A percentile compares a stretch with the other conserved stretches of the same genome.
Evolutionary conservation across 2,113 vertebrate genomes (phyloP).

Genomic region (Mola mola): DNA sequence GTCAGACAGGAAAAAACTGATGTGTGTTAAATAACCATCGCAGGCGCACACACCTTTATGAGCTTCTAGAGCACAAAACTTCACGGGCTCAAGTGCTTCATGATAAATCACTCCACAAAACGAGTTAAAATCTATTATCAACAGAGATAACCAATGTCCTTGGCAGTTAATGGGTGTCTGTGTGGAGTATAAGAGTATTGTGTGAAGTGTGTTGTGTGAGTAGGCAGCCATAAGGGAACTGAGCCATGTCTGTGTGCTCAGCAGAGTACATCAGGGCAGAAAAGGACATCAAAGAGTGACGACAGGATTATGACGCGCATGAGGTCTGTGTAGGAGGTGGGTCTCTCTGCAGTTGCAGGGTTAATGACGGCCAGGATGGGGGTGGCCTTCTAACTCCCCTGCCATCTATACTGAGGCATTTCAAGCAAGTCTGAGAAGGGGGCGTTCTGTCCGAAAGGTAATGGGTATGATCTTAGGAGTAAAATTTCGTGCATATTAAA

Average conservation of each 20-base stretch:
- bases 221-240: slow-evolving; percentile 53
- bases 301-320: slow-evolving; percentile 54
- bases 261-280: slow-evolving; percentile 56
- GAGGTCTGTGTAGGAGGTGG: slow-evolving; percentile 28
- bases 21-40: slow-evolving; percentile 26
- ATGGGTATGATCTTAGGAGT: slow-evolving; percentile 78
- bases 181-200: slow-evolving; percentile 26
- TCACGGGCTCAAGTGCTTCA: slow-evolving; percentile 27
- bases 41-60: slow-evolving; percentile 13
- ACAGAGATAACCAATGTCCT: slow-evolving; percentile 47
- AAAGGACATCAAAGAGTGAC: slow-evolving; percentile 57
- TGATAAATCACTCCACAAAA: slow-evolving; percentile 47
- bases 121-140: slow-evolving; percentile 45
- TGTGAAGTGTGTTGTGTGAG: slow-evolving; percentile 48
- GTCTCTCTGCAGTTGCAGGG: slow-evolving; percentile 68
- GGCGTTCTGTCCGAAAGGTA: slow-evolving; percentile 72
- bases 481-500: slow-evolving; percentile 84
- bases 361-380: slow-evolving; percentile 71
- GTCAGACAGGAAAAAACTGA: too few species aligned
- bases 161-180: slow-evolving; percentile 46
- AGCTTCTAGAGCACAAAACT: slow-evolving; percentile 27
- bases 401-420: slow-evolving; percentile 53
- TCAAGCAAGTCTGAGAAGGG: slow-evolving; percentile 51
- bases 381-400: slow-evolving; percentile 64
- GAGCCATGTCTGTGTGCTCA: slow-evolving; percentile 62